Conservation (phyloP, 92 coral and sea anemone species). For the Bergia sp. region DNA sequence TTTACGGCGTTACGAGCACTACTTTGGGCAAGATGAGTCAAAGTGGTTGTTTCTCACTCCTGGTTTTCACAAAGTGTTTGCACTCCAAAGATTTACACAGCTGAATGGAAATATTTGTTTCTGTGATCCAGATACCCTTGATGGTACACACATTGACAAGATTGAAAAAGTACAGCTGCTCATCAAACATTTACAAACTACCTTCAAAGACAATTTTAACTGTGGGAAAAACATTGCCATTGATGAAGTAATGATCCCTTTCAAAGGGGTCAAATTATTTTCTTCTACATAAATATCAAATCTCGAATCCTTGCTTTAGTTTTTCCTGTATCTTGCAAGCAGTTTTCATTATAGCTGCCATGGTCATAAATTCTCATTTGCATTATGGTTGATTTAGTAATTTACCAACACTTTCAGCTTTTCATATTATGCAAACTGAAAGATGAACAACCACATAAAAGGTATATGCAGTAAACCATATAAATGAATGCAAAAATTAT, state of each 20-base stretch:
- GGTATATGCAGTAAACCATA: neutral
- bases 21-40: slow-evolving; percentile 39
- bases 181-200: slow-evolving; percentile 9
- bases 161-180: slow-evolving; percentile 31
- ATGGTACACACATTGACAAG: slow-evolving; percentile 13
- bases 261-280: neutral
- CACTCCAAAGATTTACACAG: slow-evolving; percentile 48
- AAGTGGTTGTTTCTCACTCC: slow-evolving; percentile 55
- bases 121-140: slow-evolving; percentile 27
- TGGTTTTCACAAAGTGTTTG: slow-evolving; percentile 53
- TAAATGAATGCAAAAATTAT: too few relatives aligned
- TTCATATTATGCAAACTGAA: neutral
- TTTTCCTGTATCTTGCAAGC: too few relatives aligned
- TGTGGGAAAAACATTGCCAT: slow-evolving; percentile 37
- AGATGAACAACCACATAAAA: neutral
- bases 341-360: too few relatives aligned
- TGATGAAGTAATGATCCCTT: slow-evolving; percentile 49
- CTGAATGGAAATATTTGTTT: slow-evolving; percentile 57
- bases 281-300: too few relatives aligned
- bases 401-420: neutral
- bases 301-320: too few relatives aligned
- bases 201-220: slow-evolving; percentile 34
- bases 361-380: neutral
- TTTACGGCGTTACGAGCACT: slow-evolving; percentile 22
- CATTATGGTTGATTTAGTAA: neutral